These are phyloP conservation scores for Diplosoma virens DNA, from an alignment of 23 tunicate species.

Conservation along the genomic window DNA sequence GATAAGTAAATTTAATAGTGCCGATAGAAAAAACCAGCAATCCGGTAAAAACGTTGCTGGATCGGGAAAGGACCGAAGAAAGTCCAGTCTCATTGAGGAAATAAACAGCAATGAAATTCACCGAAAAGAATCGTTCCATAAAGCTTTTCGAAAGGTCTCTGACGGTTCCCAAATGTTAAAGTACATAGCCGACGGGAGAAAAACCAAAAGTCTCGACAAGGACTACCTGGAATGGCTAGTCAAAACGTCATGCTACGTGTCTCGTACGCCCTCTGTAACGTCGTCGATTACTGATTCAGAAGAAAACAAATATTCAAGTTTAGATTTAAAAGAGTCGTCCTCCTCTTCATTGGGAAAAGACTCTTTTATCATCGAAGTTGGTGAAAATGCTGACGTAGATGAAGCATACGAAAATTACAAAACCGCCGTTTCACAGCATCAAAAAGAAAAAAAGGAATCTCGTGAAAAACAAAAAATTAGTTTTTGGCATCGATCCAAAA, in stretches of 20 bases:
- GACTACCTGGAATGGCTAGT: constrained; percentile 46
- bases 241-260: constrained; percentile 44
- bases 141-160: not conserved
- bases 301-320: not conserved
- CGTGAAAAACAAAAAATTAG: not conserved
- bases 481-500: not conserved
- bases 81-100: not conserved
- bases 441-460: not conserved
- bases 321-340: not conserved
- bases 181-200: constrained; percentile 12
- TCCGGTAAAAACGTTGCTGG: not conserved
- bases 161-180: constrained; percentile 33
- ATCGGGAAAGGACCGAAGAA: not conserved
- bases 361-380: not conserved
- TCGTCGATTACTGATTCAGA: not conserved
- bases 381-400: constrained; percentile 2
- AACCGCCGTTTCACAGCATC: not conserved
- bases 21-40: too few species aligned
- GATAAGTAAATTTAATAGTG: too few species aligned
- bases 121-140: not conserved
- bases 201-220: constrained; percentile 24
- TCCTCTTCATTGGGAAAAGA: not conserved
- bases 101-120: not conserved
- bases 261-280: constrained; percentile 9
- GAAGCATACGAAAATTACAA: not conserved